Evolutionary conservation across 92 coral and sea anemone species (phyloP), one percentile per base, ranked within the genome.

Genomic region (Hydrozoanthus gracilis): DNA sequence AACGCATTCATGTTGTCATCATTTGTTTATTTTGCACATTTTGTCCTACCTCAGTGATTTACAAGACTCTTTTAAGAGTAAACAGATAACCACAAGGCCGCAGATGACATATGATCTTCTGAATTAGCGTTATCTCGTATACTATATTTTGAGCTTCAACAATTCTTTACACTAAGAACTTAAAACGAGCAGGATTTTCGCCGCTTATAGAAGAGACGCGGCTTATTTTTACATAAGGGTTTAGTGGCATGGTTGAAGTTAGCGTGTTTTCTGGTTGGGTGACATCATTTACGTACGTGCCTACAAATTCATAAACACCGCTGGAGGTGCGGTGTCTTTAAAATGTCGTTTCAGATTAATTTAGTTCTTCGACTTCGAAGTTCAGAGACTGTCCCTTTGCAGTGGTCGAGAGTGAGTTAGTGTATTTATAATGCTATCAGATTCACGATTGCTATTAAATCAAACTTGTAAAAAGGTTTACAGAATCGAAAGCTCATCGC

Each of bases 71-170:
- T 66, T 2, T 17, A 7, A 44, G 10, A 66, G 35, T 66, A 6
- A 66, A 66, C 71, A 66, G 76, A 71, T 71, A 71, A 71, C 76
- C 76, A 71, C 76, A 3, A 71, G 76, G 20, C 71, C 44, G 7
- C 8, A 18, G 45, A 66, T 66, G 71, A 66, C 71, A 18, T 16
- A 66, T 18, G 71, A 66, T 66, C 2, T 6, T 66, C 71, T n/a
- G 71, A 66, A 66, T 66, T 66, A 4, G 5, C 46, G 39, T 2
- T 9, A n/a, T 14, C 71, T 18, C 35, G 39, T 7, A 17, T 66
- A 6, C 9, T 54, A 7, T 18, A 16, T 66, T n/a, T 27, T 27
- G 39, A 27, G 39, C 39, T 27, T 27, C 39, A 27, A 27, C 39
- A 27, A 27, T 27, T 27, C 39, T 27, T 27, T 27, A 27, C 39